Evolutionary conservation across 2,113 vertebrate species (phyloP).

Genomic region (Ondatra zibethicus): DNA sequence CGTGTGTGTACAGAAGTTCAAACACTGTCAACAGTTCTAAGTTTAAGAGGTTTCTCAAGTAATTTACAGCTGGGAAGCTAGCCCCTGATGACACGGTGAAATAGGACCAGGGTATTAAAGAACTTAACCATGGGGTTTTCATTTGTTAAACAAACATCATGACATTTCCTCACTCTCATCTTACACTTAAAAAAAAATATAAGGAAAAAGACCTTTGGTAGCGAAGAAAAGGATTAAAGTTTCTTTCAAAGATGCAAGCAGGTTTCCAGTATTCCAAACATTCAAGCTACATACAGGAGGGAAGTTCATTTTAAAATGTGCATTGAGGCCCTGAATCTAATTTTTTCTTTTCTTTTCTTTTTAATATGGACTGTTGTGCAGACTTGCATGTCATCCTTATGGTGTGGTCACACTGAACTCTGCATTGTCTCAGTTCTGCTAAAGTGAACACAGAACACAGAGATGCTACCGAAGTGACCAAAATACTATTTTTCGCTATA

Average conservation of each 20-base stretch:
- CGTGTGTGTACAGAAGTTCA: conserved; percentile 76
- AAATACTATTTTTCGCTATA: conserved; percentile 27
- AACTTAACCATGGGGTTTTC: conserved; percentile 68
- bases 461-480: neutral
- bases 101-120: conserved; percentile 67
- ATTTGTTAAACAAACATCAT: conserved; percentile 64
- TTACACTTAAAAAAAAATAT: neutral
- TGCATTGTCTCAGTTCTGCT: neutral
- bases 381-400: neutral
- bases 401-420: neutral
- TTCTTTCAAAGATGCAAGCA: conserved; percentile 52
- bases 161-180: conserved; percentile 43
- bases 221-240: conserved; percentile 48
- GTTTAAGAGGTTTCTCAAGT: conserved; percentile 71
- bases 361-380: neutral
- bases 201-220: neutral
- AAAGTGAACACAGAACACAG: neutral
- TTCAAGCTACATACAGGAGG: conserved; percentile 45
- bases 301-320: conserved; percentile 59
- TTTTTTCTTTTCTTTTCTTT: neutral
- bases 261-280: conserved; percentile 42
- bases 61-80: conserved; percentile 65
- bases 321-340: neutral
- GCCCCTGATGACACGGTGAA: conserved; percentile 69
- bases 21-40: conserved; percentile 68